phyloP scores from a whole-genome alignment of 2,797 vertebrate genomes.

The Lagorchestes hirsutus region DNA sequence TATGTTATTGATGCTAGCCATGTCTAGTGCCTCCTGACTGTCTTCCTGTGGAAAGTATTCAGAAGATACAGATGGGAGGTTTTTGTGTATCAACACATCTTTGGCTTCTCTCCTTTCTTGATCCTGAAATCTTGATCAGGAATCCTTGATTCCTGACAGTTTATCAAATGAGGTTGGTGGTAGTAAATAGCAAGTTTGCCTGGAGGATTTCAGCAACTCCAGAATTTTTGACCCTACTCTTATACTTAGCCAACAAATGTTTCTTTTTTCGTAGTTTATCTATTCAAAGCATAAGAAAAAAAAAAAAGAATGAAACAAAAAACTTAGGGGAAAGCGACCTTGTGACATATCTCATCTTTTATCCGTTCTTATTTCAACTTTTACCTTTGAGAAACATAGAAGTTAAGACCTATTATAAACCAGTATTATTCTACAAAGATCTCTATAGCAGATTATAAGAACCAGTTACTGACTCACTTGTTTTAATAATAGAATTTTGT shows the following conservation, averaged over 20 bases:
- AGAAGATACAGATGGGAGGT: no score
- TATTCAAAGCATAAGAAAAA: background rate
- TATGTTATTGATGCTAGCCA: no score
- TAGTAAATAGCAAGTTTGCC: background rate
- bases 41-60: no score
- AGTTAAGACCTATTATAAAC: background rate
- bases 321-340: background rate
- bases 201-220: background rate
- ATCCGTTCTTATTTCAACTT: background rate
- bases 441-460: background rate
- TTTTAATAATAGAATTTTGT: background rate
- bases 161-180: background rate
- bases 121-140: background rate
- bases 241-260: background rate
- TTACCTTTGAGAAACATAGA: background rate
- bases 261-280: background rate
- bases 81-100: no score
- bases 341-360: background rate
- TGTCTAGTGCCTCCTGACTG: background rate
- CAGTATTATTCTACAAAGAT: background rate
- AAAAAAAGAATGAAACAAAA: background rate
- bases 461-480: background rate
- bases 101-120: background rate
- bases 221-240: background rate
- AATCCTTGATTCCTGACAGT: background rate